These are phyloP conservation scores for Ernsta delagoae DNA, from an alignment of 2,888 invertebrate species.

Conservation along the genomic window DNA sequence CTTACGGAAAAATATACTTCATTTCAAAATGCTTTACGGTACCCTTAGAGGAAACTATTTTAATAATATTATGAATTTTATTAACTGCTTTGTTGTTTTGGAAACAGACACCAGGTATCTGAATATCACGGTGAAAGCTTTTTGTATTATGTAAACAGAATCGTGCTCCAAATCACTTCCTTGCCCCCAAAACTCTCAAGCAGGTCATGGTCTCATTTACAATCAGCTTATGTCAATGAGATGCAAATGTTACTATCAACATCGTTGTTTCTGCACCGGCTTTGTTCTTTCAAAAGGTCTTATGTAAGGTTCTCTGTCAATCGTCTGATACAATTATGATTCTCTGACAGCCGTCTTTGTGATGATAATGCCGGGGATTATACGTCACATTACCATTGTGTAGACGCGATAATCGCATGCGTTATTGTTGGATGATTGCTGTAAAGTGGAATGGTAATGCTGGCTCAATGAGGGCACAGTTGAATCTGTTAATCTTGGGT, in stretches of 20 bases:
- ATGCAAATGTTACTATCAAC: slow-evolving; percentile 6
- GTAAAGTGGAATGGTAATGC: slow-evolving; percentile 30
- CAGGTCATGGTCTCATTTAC: background rate
- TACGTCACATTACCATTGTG: slow-evolving; percentile 35
- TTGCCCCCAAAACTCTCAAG: background rate
- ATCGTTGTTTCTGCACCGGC: slow-evolving; percentile 1
- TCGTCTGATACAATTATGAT: slow-evolving; percentile 22
- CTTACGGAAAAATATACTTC: too few relatives aligned
- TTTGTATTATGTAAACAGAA: too few relatives aligned
- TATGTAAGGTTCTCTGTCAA: slow-evolving; percentile 17
- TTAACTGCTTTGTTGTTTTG: too few relatives aligned
- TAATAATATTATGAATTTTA: too few relatives aligned
- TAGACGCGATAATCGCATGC: slow-evolving; percentile 23
- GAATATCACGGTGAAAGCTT: too few relatives aligned
- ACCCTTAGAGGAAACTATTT: too few relatives aligned
- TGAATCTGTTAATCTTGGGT: slow-evolving; percentile 19
- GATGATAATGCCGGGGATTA: slow-evolving; percentile 26
- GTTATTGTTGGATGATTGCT: slow-evolving; percentile 23
- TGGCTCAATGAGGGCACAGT: slow-evolving; percentile 14
- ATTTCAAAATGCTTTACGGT: too few relatives aligned
- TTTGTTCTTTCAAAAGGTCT: slow-evolving; percentile 9
- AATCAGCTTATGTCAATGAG: slow-evolving; percentile 8
- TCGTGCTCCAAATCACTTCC: background rate
- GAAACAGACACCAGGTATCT: too few relatives aligned
- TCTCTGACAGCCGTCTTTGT: slow-evolving; percentile 20